Evolutionary conservation across 1,140 invertebrate species (phyloP), one percentile per base, ranked within the genome.

Genomic region (Eurosta solidaginis): DNA sequence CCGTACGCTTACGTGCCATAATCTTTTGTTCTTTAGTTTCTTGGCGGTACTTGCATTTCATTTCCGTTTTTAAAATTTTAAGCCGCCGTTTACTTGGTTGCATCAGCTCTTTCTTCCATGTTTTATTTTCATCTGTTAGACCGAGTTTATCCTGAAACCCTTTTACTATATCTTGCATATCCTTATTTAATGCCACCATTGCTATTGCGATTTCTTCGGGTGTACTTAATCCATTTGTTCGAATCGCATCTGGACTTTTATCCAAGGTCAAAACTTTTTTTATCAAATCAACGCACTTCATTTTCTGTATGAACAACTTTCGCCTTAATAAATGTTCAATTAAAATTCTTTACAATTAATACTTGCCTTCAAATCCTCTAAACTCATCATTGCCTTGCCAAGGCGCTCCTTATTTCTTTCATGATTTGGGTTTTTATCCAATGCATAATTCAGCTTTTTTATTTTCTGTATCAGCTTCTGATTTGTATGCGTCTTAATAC

Each of bases 391-490:
- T 50, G 77, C 82, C 78, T 82, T 84, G 0, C 83, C 78, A 2
- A 82, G 25, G 0, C 82, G 79, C 9, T 82, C 81, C 68, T 83
- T 82, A 22, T 81, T 76, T 49, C 83, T 83, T 6, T 77, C 79
- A 81, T 81, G 29, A 75, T 27, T 80, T 73, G 14, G 82, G 76
- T 33, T 82, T 50, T 84, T 87, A 10, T 77, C 79, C 25, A 82
- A 42, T 1, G 74, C 77, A 47, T 81, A 49, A 74, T 87, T 84
- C 0, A 82, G 7, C 74, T 86, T 87, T n/a, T 83, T 77, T 52
- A 86, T 77, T 76, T 87, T 87, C 4, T 86, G 83, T 0, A 86
- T 81, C 6, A 86, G 50, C 77, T 87, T 87, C n/a, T 83, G 80
- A 36, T 86, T 82, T 6, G 84, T 82, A 52, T 86, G 85, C 1